Conservation (phyloP, 2,797 vertebrate genomes). For the Semotilus atromaculatus region DNA sequence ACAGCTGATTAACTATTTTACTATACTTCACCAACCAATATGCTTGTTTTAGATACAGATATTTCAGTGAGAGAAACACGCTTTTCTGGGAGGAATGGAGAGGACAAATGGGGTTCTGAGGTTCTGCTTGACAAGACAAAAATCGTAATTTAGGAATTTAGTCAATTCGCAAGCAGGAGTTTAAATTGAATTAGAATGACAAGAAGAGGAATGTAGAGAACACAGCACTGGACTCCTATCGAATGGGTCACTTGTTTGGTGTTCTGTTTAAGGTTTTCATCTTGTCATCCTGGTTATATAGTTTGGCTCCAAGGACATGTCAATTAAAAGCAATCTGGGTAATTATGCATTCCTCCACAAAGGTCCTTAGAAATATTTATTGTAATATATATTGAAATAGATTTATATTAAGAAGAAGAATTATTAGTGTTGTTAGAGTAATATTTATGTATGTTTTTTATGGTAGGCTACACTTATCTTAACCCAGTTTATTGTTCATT, state of each 20-base stretch:
- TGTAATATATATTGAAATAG: neutral
- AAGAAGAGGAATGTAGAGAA: neutral
- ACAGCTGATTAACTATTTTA: conserved; percentile 46
- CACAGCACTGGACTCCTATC: neutral
- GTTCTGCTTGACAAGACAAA: neutral
- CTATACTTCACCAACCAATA: conserved; percentile 22
- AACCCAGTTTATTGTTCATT: no score
- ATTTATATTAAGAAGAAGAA: neutral
- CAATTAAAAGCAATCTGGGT: neutral
- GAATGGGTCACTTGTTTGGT: neutral
- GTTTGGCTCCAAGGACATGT: neutral
- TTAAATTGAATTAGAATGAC: conserved; percentile 7
- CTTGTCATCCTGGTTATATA: neutral
- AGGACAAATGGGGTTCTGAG: conserved; percentile 1
- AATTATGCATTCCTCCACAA: neutral
- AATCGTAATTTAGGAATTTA: neutral
- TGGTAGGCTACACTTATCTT: no score
- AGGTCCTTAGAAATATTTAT: neutral
- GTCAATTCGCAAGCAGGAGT: neutral
- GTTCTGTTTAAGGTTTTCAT: neutral
- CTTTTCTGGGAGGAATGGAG: conserved; percentile 10
- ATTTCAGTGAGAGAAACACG: neutral
- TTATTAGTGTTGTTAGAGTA: neutral
- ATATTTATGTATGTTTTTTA: no score
- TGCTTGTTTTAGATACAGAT: conserved; percentile 26